Evolutionary conservation across 1,140 invertebrate genomes (phyloP), one percentile per base, ranked within the genome.

Genomic region (Drosophila bocqueti): DNA sequence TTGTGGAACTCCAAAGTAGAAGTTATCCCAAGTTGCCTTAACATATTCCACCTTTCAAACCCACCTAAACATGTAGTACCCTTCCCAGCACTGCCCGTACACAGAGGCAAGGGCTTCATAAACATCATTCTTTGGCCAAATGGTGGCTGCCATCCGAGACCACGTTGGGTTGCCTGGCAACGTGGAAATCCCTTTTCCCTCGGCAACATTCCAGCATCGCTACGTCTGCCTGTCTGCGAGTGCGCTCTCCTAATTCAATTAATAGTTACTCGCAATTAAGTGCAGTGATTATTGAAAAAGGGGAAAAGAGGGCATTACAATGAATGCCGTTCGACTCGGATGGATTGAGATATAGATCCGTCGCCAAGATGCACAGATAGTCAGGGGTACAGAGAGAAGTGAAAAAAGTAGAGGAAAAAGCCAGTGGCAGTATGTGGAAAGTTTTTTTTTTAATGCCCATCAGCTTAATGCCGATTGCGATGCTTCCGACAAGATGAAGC

Each of bases 251-350:
- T 77, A 77, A 77, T 77, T 77, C 75, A 77, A 77, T 77, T 77
- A 77, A 77, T 77, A 77, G 75, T 68, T 69, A 52, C 43, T 69
- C 43, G 63, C 65, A 77, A 77, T 77, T 77, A 77, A 77, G 74
- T 77, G 75, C 74, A 77, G 75, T 77, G 75, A 77, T 77, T 77
- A 77, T 77, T 77, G 75, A 67, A 77, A 77, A 77, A 77, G 52
- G 40, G 72, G 47, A 59, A 40, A 66, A 55, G 55, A 67, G 69
- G 64, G 57, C 74, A 77, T 77, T 61, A 77, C 64, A 77, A 77
- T 77, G 61, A 57, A 50, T 45, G 66, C 38, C 52, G n/a, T 50
- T 58, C 36, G 16, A 7, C n/a, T 15, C 1, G 43, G 13, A 52
- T 8, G 47, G 62, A 13, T 34, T 18, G 18, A 73, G 46, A 24